These are phyloP conservation scores for Andrena camellia DNA, from an alignment of 2,888 invertebrate species.

Conservation along the genomic window DNA sequence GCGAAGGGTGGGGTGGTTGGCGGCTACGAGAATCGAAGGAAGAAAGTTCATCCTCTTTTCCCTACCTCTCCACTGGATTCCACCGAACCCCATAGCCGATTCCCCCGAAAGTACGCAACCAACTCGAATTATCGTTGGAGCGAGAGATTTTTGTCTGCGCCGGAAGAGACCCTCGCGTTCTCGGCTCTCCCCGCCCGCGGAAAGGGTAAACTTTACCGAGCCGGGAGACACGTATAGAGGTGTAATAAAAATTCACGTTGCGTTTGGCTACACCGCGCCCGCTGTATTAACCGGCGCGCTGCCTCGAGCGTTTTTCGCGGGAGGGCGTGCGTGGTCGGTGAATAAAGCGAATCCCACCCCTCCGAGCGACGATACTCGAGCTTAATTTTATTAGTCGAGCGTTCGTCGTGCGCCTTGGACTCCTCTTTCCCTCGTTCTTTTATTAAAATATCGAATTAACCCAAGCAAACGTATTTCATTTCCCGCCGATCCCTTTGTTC, in stretches of 20 bases:
- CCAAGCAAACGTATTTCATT: not conserved
- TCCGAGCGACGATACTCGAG: conserved; percentile 23
- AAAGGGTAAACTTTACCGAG: conserved; percentile 35
- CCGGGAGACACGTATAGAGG: conserved; percentile 53
- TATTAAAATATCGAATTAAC: not conserved
- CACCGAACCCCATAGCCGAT: conserved; percentile 33
- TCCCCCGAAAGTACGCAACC: conserved; percentile 39
- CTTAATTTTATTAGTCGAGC: conserved; percentile 32
- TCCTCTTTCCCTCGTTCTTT: not conserved
- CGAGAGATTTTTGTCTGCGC: conserved; percentile 66
- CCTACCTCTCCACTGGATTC: not conserved
- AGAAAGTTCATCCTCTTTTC: conserved; percentile 23
- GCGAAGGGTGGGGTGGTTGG: conserved; percentile 11
- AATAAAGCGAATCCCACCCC: conserved; percentile 41
- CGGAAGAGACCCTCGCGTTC: conserved; percentile 19
- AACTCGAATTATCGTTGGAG: conserved; percentile 65
- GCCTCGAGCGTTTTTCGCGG: conserved; percentile 42
- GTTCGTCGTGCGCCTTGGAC: conserved; percentile 2
- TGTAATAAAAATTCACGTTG: conserved; percentile 66
- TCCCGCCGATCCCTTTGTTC: not conserved
- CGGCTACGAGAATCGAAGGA: conserved; percentile 14
- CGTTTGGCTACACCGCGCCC: conserved; percentile 50
- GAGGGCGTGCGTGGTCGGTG: conserved; percentile 18
- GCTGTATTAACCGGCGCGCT: conserved; percentile 46
- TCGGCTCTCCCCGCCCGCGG: not conserved